phyloP scores from a whole-genome alignment of 2,888 invertebrate genomes.

The Yponomeuta cagnagella region DNA sequence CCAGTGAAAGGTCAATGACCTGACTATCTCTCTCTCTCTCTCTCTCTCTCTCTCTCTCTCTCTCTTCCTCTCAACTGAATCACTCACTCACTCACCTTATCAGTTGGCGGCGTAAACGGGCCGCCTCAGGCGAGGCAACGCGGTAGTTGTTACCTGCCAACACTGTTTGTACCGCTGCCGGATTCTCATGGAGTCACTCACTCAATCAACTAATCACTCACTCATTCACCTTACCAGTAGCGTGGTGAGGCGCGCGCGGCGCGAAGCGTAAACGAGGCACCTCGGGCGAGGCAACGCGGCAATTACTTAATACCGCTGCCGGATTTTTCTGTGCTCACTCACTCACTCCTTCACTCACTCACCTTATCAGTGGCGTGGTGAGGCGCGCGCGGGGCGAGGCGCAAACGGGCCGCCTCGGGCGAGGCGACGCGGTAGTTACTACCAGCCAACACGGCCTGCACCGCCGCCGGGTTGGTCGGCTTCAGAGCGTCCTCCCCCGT shows the following conservation, averaged over 20 bases:
- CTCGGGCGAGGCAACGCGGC: no score
- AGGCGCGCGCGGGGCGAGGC: constrained; percentile 58
- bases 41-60: no score
- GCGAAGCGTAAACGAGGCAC: no score
- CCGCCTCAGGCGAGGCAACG: constrained; percentile 42
- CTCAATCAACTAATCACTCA: no score
- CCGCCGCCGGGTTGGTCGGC: constrained; percentile 82
- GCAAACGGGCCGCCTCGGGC: constrained; percentile 31
- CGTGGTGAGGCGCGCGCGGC: no score
- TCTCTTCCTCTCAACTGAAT: no score
- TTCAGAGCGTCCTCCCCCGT: constrained; percentile 77
- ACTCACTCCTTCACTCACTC: no score
- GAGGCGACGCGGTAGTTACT: constrained; percentile 47
- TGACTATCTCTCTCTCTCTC: no score
- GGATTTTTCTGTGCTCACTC: no score
- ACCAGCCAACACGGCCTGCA: constrained; percentile 74
- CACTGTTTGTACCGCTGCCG: constrained; percentile 80
- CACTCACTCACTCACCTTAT: constrained; percentile 58
- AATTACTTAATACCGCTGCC: no score
- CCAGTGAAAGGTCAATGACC: no score
- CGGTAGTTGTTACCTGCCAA: constrained; percentile 46
- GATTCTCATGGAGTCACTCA: constrained; percentile 52
- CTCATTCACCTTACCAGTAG: no score
- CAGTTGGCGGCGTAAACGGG: constrained; percentile 45
- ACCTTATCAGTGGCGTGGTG: constrained; percentile 75